Evolutionary conservation across 1,140 invertebrate species (phyloP).

Genomic region (Zaprionus inermis): DNA sequence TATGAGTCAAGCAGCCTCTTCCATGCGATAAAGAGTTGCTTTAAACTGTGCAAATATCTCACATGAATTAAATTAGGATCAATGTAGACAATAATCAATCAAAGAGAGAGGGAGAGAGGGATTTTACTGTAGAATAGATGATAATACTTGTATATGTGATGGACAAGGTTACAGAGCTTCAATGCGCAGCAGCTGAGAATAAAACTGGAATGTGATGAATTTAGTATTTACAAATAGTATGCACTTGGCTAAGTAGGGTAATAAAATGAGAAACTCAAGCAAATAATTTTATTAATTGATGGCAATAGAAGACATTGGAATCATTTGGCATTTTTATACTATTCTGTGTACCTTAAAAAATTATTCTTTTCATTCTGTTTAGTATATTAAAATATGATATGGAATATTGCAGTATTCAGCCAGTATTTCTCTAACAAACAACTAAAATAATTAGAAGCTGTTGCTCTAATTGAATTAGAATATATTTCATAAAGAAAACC

Average conservation of each 20-base stretch:
- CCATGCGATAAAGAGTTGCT: too few species aligned
- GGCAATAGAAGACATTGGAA: too few species aligned
- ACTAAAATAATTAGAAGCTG: too few species aligned
- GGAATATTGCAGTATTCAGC: too few species aligned
- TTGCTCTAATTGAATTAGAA: background rate
- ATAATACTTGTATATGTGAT: constrained; percentile 9
- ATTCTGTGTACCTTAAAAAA: too few species aligned
- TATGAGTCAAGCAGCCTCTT: constrained; percentile 23
- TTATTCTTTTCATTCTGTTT: too few species aligned
- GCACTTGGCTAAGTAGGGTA: too few species aligned
- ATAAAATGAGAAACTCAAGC: too few species aligned
- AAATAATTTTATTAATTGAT: too few species aligned
- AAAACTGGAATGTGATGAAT: background rate
- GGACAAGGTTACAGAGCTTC: constrained; percentile 21
- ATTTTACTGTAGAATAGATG: background rate
- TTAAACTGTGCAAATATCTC: constrained; percentile 19
- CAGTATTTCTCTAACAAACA: too few species aligned
- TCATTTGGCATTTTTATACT: too few species aligned
- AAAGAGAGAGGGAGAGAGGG: background rate
- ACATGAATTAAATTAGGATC: background rate
- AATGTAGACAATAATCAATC: background rate
- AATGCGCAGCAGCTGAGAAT: background rate
- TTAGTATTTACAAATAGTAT: background rate
- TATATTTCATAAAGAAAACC: background rate
- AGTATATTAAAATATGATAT: too few species aligned